A percentile compares a stretch with the other conserved stretches of the same genome.
Evolutionary conservation across 2,113 vertebrate genomes (phyloP).

Genomic region (Xiphophorus hellerii): DNA sequence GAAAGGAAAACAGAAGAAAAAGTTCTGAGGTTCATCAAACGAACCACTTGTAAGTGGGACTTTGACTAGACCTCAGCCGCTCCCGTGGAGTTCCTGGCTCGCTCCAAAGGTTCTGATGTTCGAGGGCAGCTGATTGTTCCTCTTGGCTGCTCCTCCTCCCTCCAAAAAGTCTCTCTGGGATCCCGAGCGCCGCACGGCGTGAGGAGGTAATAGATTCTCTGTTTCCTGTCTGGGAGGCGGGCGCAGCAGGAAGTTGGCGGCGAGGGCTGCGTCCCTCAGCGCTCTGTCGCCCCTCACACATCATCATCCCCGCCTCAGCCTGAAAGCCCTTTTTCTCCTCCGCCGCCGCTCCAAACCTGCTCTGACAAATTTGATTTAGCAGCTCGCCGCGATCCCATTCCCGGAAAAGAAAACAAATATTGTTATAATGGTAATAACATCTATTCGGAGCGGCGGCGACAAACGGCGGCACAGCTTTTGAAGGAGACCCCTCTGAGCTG

Average conservation of each 20-base stretch:
- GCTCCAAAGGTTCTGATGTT: conserved; percentile 20
- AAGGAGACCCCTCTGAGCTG: conserved; percentile 69
- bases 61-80: conserved; percentile 38
- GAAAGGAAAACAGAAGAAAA: too few species aligned
- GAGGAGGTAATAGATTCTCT: conserved; percentile 56
- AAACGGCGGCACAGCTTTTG: conserved; percentile 71
- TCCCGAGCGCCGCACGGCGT: conserved; percentile 12
- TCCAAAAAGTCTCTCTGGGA: conserved; percentile 59
- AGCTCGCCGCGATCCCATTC: conserved; percentile 62
- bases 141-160: conserved; percentile 34
- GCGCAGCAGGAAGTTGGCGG: conserved; percentile 20
- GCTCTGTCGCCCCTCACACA: conserved; percentile 67
- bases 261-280: conserved; percentile 39
- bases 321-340: conserved; percentile 61
- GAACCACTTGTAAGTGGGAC: conserved; percentile 27
- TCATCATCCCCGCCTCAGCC: conserved; percentile 40
- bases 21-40: too few species aligned
- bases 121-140: conserved; percentile 47
- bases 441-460: conserved; percentile 74
- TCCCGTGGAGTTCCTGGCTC: conserved; percentile 44
- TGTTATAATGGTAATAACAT: conserved; percentile 87
- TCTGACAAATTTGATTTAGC: conserved; percentile 85
- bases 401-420: conserved; percentile 84
- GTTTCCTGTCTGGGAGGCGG: conserved; percentile 34
- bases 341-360: conserved; percentile 60